A percentile compares a stretch with the other conserved stretches of the same genome.
Conservation (phyloP, 2,113 vertebrate species). For the Mionectes macconnelli region DNA sequence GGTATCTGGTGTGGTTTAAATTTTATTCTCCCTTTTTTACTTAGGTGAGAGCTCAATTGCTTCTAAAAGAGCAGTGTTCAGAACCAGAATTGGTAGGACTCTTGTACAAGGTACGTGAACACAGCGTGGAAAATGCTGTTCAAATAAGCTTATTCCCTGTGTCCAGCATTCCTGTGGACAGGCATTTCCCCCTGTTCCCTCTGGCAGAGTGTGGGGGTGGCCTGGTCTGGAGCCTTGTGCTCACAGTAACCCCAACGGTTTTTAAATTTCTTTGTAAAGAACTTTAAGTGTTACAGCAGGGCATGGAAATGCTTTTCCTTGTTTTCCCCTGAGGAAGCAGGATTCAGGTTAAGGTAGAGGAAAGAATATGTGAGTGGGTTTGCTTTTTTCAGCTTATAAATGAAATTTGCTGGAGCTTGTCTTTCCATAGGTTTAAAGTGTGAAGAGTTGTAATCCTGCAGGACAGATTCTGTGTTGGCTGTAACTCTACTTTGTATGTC, state of each 20-base stretch:
- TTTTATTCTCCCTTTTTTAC: neutral
- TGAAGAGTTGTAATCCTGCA: neutral
- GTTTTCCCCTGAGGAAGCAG: neutral
- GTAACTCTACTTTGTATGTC: neutral
- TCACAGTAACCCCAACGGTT: neutral
- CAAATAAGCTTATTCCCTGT: neutral
- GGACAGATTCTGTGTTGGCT: neutral
- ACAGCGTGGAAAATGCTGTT: neutral
- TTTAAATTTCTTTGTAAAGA: neutral
- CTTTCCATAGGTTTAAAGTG: neutral
- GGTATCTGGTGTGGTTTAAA: neutral
- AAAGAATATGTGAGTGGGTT: neutral
- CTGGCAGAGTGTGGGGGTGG: neutral
- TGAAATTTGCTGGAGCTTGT: neutral
- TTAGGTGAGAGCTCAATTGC: neutral
- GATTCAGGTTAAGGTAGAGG: neutral
- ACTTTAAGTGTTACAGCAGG: neutral
- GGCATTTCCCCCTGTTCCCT: neutral
- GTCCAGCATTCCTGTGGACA: neutral
- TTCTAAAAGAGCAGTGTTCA: neutral
- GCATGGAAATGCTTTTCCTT: neutral
- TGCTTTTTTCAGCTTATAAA: neutral
- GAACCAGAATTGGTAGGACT: constrained; percentile 32
- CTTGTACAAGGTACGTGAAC: constrained; percentile 12
- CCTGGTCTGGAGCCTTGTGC: neutral